Conservation (phyloP, 1,140 invertebrate genomes). For the Hycleus phaleratus region DNA sequence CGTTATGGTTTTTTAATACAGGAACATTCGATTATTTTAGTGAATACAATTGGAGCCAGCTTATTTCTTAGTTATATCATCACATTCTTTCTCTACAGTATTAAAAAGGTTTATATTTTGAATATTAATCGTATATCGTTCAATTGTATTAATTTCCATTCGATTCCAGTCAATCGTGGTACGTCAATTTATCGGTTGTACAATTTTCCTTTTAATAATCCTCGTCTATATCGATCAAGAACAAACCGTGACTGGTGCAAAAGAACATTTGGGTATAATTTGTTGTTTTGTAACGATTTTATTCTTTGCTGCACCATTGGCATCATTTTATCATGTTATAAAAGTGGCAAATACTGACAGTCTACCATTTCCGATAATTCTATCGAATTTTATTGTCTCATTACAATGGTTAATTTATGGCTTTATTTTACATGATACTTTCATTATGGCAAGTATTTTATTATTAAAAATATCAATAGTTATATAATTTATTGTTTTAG, state of each 20-base stretch:
- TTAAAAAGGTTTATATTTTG: constrained; percentile 47
- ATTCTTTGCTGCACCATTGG: constrained; percentile 72
- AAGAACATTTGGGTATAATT: constrained; percentile 44
- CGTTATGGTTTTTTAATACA: constrained; percentile 59
- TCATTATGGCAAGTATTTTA: constrained; percentile 55
- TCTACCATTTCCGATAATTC: constrained; percentile 70
- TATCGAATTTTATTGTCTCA: constrained; percentile 65
- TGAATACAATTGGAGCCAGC: constrained; percentile 59
- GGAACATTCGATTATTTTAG: constrained; percentile 57
- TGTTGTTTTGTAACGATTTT: constrained; percentile 64
- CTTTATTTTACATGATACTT: constrained; percentile 57
- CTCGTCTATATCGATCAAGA: constrained; percentile 25
- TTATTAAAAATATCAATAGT: not conserved
- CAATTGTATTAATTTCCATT: not conserved
- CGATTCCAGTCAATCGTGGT: constrained; percentile 22
- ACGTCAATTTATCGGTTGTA: constrained; percentile 22
- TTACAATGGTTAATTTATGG: constrained; percentile 71
- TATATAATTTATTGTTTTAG: constrained; percentile 41
- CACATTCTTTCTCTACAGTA: constrained; percentile 54
- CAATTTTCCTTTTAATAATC: constrained; percentile 15
- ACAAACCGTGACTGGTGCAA: constrained; percentile 11
- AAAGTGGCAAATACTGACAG: constrained; percentile 65
- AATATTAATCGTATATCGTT: not conserved
- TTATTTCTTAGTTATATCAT: constrained; percentile 57
- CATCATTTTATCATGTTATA: constrained; percentile 67